phyloP scores from a whole-genome alignment of 92 coral and sea anemone species.

The Porites divaricata region DNA sequence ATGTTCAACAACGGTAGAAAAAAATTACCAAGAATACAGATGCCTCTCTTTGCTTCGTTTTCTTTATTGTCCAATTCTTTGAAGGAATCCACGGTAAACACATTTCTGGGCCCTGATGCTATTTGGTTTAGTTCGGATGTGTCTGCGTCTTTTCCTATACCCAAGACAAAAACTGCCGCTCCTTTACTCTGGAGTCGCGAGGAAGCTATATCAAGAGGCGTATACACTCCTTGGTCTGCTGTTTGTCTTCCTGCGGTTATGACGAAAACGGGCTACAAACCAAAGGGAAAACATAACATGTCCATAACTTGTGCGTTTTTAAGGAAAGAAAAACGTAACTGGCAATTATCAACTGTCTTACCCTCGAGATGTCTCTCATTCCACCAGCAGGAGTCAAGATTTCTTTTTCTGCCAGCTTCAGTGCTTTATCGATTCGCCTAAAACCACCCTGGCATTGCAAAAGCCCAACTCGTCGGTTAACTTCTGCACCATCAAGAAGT shows the following conservation, averaged over 20 bases:
- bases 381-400: conserved; percentile 70
- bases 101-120: conserved; percentile 27
- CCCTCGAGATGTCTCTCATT: conserved; percentile 30
- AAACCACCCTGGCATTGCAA: conserved; percentile 3
- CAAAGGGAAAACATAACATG: too few relatives aligned
- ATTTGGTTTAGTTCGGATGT: conserved; percentile 39
- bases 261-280: neutral
- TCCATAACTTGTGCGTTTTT: too few relatives aligned
- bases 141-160: conserved; percentile 30
- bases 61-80: neutral
- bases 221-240: conserved; percentile 19
- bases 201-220: conserved; percentile 2
- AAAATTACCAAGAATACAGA: conserved; percentile 51
- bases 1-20: too few relatives aligned
- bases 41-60: conserved; percentile 18
- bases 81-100: too few relatives aligned
- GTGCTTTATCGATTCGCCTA: conserved; percentile 6
- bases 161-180: conserved; percentile 45
- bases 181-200: conserved; percentile 27
- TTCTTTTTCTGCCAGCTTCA: conserved; percentile 69
- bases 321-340: too few relatives aligned
- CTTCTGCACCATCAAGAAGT: conserved; percentile 45
- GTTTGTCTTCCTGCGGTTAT: conserved; percentile 40
- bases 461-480: neutral
- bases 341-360: neutral